A percentile compares a stretch with the other conserved stretches of the same genome.
Evolutionary conservation across 2,797 vertebrate genomes (phyloP).

Genomic region (Pangasius macronema): DNA sequence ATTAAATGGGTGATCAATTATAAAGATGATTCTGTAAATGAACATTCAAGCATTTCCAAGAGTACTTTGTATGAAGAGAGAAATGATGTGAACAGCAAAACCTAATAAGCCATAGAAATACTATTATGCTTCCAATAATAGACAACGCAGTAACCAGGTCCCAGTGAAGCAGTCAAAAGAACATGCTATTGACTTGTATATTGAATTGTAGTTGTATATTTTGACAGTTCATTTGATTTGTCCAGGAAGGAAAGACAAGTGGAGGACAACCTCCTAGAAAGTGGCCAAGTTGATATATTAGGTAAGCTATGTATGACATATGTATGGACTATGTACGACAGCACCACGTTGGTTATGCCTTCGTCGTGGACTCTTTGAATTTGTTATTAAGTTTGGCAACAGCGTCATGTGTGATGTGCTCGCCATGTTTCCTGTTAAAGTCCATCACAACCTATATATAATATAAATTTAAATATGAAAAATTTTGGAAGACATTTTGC

Average conservation of each 20-base stretch:
- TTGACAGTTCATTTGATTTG: not conserved
- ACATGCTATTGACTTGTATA: not conserved
- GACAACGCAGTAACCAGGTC: not conserved
- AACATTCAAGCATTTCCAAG: constrained; percentile 34
- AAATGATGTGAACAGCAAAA: constrained; percentile 12
- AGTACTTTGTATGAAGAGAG: constrained; percentile 10
- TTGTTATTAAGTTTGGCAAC: no score
- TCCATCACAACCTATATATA: no score
- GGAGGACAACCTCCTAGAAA: not conserved
- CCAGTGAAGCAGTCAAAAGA: not conserved
- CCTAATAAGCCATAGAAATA: constrained; percentile 30
- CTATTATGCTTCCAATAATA: constrained; percentile 5
- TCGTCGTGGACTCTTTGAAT: no score
- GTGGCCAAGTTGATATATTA: not conserved
- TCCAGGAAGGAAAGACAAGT: not conserved
- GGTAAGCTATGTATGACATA: no score
- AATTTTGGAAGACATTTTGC: no score
- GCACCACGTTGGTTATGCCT: no score
- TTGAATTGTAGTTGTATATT: not conserved
- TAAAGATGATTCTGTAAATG: constrained; percentile 46
- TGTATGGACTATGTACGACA: no score
- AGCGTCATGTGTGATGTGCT: no score
- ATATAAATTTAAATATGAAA: no score
- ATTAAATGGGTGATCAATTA: constrained; percentile 51
- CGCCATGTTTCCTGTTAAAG: no score